Conservation (phyloP, 2,797 vertebrate genomes). For the Valencia hispanica region DNA sequence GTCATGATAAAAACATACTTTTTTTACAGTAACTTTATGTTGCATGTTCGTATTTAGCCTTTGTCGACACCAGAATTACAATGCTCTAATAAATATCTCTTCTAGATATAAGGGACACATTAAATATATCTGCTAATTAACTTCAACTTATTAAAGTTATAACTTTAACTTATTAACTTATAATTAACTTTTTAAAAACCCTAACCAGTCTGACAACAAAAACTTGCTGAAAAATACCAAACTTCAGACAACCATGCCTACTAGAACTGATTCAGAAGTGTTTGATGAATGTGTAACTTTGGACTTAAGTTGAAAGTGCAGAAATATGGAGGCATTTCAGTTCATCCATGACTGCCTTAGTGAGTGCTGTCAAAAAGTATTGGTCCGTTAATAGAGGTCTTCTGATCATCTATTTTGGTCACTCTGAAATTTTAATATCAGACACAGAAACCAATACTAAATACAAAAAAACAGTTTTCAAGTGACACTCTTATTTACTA, state of each 20-base stretch:
- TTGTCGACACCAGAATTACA: not conserved
- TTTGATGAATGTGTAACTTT: not conserved
- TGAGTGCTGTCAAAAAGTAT: not conserved
- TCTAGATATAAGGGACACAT: not conserved
- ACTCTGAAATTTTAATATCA: not conserved
- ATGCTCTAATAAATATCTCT: not conserved
- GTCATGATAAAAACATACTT: slow-evolving; percentile 50
- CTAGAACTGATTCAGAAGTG: not conserved
- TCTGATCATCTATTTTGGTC: not conserved
- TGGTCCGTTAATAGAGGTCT: not conserved
- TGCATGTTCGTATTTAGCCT: not conserved
- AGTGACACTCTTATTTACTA: not conserved
- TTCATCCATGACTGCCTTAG: not conserved
- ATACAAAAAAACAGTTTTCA: not conserved
- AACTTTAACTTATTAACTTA: no score
- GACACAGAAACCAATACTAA: not conserved
- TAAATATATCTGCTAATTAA: not conserved
- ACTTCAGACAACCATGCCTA: not conserved
- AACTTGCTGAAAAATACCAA: not conserved
- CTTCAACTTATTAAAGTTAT: no score
- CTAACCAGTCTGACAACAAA: not conserved
- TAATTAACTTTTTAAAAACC: not conserved
- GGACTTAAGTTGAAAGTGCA: not conserved
- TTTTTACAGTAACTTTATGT: slow-evolving; percentile 10
- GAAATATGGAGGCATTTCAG: not conserved